Percentiles rank a stretch among this genome's conserved stretches.
Conservation (phyloP, 53 echinoderm and acorn worm genomes). For the Holothuria scabra region DNA sequence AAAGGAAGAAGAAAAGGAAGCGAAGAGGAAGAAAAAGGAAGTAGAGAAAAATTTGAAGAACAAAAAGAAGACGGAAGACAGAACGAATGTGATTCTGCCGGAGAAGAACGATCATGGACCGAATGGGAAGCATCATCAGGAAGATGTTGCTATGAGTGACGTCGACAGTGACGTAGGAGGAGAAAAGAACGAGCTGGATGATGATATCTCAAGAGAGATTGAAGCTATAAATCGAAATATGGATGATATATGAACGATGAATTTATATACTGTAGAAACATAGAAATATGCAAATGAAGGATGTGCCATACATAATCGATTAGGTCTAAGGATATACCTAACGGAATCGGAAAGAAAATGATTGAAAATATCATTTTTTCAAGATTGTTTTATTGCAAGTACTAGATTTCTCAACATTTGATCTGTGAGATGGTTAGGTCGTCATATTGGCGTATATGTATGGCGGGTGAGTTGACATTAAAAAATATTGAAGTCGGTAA, state of each 20-base stretch:
- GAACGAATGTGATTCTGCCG: conserved; percentile 54
- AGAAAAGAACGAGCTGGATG: conserved; percentile 57
- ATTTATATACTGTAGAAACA: too few relatives aligned
- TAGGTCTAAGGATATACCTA: too few relatives aligned
- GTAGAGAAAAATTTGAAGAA: conserved; percentile 63
- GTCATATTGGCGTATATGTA: too few relatives aligned
- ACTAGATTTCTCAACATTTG: too few relatives aligned
- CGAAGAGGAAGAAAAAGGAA: conserved; percentile 54
- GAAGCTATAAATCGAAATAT: conserved; percentile 72
- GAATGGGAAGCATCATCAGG: conserved; percentile 61
- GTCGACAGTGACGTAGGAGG: neutral
- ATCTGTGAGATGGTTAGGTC: too few relatives aligned
- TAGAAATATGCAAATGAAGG: too few relatives aligned
- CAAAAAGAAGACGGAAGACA: conserved; percentile 59
- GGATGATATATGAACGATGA: conserved; percentile 44
- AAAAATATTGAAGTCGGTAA: too few relatives aligned
- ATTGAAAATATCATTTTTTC: too few relatives aligned
- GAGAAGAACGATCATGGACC: conserved; percentile 61
- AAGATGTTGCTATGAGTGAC: conserved; percentile 52
- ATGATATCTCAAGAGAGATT: conserved; percentile 67
- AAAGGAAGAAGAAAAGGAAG: conserved; percentile 78
- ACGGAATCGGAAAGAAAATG: too few relatives aligned
- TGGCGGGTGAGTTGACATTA: too few relatives aligned
- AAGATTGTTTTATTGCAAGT: too few relatives aligned
- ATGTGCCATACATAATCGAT: too few relatives aligned